These are phyloP conservation scores for Pyrrhosoma nymphula DNA, from an alignment of 2,888 invertebrate genomes.

Conservation along the genomic window DNA sequence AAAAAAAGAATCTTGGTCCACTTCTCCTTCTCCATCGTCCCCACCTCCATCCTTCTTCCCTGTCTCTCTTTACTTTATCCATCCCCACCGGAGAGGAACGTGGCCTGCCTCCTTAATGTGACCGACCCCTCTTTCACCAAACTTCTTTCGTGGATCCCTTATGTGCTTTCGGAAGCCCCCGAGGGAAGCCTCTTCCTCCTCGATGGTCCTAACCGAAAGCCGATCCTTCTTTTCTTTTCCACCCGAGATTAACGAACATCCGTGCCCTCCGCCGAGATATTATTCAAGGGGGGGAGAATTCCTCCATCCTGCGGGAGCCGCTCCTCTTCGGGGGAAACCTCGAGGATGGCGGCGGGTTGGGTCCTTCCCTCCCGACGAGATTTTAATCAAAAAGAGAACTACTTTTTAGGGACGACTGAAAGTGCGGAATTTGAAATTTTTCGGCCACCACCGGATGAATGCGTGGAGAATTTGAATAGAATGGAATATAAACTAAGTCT, in stretches of 20 bases:
- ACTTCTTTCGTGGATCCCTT: background rate
- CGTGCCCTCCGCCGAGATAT: background rate
- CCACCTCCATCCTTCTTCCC: background rate
- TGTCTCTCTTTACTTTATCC: background rate
- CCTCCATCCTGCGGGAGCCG: background rate
- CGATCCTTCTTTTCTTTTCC: background rate
- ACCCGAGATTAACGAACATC: background rate
- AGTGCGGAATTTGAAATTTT: constrained; percentile 29
- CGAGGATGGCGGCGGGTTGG: background rate
- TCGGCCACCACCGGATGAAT: background rate
- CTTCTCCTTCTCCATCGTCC: background rate
- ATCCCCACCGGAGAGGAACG: background rate
- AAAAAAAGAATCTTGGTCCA: background rate
- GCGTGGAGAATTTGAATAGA: background rate
- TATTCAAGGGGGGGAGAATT: background rate
- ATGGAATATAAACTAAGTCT: background rate
- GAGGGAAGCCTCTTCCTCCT: background rate
- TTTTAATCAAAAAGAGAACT: background rate
- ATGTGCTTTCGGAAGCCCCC: background rate
- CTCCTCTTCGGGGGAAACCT: background rate
- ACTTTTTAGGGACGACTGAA: background rate
- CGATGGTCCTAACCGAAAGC: background rate
- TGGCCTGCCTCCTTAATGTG: constrained; percentile 51
- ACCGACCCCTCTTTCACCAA: background rate
- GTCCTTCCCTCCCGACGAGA: background rate